Evolutionary conservation across 2,888 invertebrate species (phyloP), one percentile per base, ranked within the genome.

Genomic region (Pterobdella sp.): DNA sequence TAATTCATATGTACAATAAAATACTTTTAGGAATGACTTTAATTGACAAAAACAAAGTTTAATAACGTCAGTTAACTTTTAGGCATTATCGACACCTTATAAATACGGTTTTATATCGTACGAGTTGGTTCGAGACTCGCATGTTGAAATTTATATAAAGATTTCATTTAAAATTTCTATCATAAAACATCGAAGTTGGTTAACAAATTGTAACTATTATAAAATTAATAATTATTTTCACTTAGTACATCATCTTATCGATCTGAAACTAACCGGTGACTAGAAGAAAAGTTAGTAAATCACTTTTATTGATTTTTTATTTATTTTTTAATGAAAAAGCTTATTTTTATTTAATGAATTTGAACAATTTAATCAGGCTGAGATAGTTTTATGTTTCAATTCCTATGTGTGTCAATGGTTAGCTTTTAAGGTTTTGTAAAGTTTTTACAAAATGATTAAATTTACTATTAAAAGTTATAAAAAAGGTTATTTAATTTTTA

Each of bases 101-200:
- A 56, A 56, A 56, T 56, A 22, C n/a, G 18, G 60, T 56, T 56
- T 56, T 4, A 26, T 56, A 56, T 56, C 60, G 60, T 56, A 56
- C 60, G 60, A 56, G n/a, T 56, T 56, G 60, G 60, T 56, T 4
- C n/a, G 60, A 56, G 4, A 26, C n/a, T 56, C 60, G 60, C 60
- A 56, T 56, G 60, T 26, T 56, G 60, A 7, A 56, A 56, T 56
- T 14, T 22, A 7, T 22, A 7, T 22, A 42, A 42, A 42, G 22
- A 14, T 42, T 42, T 22, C 49, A n/a, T n/a, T n/a, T n/a, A n/a
- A n/a, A n/a, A n/a, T n/a, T n/a, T n/a, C n/a, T n/a, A n/a, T n/a
- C n/a, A n/a, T n/a, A n/a, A n/a, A n/a, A n/a, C n/a, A n/a, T n/a
- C n/a, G n/a, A n/a, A n/a, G n/a, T n/a, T n/a, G n/a, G n/a, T n/a